Percentiles rank a stretch among this genome's conserved stretches.
These are phyloP conservation scores for Teinopalpus imperialis DNA, from an alignment of 2,888 invertebrate species.

Conservation along the genomic window DNA sequence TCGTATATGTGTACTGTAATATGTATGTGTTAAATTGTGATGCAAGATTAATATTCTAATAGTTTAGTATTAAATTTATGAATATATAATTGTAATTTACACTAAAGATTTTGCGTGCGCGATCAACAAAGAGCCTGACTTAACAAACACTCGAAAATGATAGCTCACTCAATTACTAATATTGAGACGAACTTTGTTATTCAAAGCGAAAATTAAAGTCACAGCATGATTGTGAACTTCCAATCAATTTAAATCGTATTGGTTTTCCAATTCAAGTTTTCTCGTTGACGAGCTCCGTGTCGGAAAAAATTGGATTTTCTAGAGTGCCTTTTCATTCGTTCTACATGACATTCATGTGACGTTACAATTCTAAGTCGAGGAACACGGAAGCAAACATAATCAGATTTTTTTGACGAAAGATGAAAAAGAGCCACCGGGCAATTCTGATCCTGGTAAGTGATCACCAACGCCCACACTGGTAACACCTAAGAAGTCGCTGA, in stretches of 20 bases:
- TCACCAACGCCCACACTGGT: too few species aligned
- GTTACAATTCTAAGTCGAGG: neutral
- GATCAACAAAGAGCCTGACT: constrained; percentile 2
- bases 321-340: constrained; percentile 13
- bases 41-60: too few species aligned
- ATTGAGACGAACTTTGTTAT: constrained; percentile 15
- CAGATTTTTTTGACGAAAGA: constrained; percentile 3
- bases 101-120: neutral
- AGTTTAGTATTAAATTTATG: too few species aligned
- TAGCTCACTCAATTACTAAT: constrained; percentile 17
- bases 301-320: constrained; percentile 25
- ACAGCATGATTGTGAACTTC: constrained; percentile 20
- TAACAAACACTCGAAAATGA: constrained; percentile 17
- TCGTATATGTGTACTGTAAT: too few species aligned
- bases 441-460: too few species aligned
- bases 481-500: too few species aligned
- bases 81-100: too few species aligned
- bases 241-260: constrained; percentile 26
- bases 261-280: constrained; percentile 20
- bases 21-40: too few species aligned
- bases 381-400: constrained; percentile 4
- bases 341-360: neutral
- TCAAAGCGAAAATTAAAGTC: constrained; percentile 20
- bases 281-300: constrained; percentile 7
- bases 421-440: too few species aligned